phyloP scores from a whole-genome alignment of 2,797 vertebrate genomes.

The Cynodonichthys magdalenae region DNA sequence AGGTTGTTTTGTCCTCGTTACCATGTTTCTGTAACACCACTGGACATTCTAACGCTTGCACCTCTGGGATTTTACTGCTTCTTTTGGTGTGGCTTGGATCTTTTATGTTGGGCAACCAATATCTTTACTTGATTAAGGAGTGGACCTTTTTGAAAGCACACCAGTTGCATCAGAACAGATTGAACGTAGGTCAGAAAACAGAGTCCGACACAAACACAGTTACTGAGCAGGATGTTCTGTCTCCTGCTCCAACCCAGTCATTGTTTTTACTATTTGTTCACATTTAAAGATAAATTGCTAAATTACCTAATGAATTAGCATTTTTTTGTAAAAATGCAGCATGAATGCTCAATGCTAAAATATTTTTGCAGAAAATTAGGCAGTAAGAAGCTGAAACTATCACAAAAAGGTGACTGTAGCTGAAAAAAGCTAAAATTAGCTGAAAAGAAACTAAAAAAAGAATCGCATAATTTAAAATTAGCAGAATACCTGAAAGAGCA shows the following conservation, averaged over 20 bases:
- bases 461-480: too few species aligned
- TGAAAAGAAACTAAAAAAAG: too few species aligned
- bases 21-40: conserved; percentile 34
- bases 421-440: too few species aligned
- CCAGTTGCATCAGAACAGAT: conserved; percentile 31
- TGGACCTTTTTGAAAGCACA: conserved; percentile 18
- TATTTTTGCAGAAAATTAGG: too few species aligned
- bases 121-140: background rate
- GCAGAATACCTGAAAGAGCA: too few species aligned
- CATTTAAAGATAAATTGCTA: background rate
- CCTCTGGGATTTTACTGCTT: background rate
- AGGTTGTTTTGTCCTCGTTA: conserved; percentile 59
- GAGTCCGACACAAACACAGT: conserved; percentile 24
- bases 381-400: too few species aligned
- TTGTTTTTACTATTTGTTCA: conserved; percentile 4
- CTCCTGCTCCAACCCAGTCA: conserved; percentile 4
- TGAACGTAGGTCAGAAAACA: conserved; percentile 19
- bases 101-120: background rate
- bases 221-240: conserved; percentile 27
- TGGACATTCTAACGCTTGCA: conserved; percentile 28
- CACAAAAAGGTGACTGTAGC: too few species aligned
- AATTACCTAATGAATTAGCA: too few species aligned
- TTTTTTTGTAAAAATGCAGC: too few species aligned
- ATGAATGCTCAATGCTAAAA: too few species aligned
- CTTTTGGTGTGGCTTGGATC: background rate